A percentile compares a stretch with the other conserved stretches of the same genome.
phyloP scores from a whole-genome alignment of 2,113 vertebrate genomes.

The Phaetusa simplex region DNA sequence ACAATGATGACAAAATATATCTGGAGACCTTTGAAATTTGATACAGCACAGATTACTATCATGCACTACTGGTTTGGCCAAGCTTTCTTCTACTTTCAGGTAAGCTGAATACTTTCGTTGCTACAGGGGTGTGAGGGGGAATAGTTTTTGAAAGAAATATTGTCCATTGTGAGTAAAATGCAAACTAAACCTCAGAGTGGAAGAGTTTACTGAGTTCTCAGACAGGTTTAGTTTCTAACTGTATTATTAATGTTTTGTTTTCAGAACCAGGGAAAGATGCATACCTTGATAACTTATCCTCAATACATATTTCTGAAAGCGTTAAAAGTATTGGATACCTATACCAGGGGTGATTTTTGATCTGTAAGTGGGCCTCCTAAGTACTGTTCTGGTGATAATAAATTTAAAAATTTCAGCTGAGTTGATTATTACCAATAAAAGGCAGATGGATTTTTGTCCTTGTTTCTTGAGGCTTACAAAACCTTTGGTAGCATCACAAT shows the following conservation, averaged over 20 bases:
- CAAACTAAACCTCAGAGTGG: background rate
- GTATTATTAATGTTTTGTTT: background rate
- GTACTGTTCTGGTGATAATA: background rate
- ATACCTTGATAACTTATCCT: background rate
- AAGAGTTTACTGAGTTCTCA: background rate
- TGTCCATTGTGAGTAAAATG: background rate
- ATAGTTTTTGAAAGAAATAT: background rate
- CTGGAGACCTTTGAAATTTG: conserved; percentile 87
- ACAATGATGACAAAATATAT: conserved; percentile 84
- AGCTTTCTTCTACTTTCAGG: conserved; percentile 98
- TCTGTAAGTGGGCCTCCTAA: background rate
- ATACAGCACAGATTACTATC: conserved; percentile 86
- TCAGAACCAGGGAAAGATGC: background rate
- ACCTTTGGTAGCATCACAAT: background rate
- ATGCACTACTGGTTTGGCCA: conserved; percentile 99
- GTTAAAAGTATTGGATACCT: background rate
- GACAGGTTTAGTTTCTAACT: background rate
- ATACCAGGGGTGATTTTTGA: background rate
- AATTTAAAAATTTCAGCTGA: background rate
- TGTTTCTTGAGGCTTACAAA: background rate
- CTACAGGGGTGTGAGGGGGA: background rate
- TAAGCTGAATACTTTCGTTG: conserved; percentile 49
- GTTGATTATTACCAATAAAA: background rate
- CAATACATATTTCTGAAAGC: background rate
- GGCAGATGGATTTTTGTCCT: background rate